Percentiles rank a stretch among this genome's conserved stretches.
These are phyloP conservation scores for Holotrichia oblita DNA, from an alignment of 1,140 invertebrate genomes.

Conservation along the genomic window DNA sequence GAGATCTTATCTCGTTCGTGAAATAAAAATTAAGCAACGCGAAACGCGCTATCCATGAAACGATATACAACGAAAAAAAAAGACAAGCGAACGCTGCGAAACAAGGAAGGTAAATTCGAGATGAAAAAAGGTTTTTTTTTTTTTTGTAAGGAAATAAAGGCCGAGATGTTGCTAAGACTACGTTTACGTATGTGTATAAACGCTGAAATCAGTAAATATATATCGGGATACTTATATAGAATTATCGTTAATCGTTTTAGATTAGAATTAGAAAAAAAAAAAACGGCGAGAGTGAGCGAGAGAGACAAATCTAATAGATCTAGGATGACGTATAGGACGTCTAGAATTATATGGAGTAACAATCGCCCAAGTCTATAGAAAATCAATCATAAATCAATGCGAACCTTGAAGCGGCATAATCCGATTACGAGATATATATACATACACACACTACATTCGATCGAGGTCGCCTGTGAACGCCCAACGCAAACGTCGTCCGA, in stretches of 20 bases:
- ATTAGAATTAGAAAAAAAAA: too few relatives aligned
- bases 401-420: conserved; percentile 38
- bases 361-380: conserved; percentile 21
- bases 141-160: too few relatives aligned
- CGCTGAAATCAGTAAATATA: not conserved
- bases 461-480: conserved; percentile 14
- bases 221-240: too few relatives aligned
- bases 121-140: too few relatives aligned
- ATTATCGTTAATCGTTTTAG: too few relatives aligned
- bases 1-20: not conserved
- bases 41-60: too few relatives aligned
- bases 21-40: not conserved
- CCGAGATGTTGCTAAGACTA: not conserved
- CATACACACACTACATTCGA: not conserved
- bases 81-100: not conserved
- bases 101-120: not conserved
- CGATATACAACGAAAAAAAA: not conserved
- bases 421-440: conserved; percentile 11
- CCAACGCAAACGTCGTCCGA: not conserved
- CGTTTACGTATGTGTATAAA: not conserved
- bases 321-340: not conserved
- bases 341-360: not conserved
- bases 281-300: not conserved
- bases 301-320: not conserved
- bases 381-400: conserved; percentile 36